Evolutionary conservation across 2,797 vertebrate species (phyloP), one percentile per base, ranked within the genome.

Genomic region (Melanotaenia parkinsoni): DNA sequence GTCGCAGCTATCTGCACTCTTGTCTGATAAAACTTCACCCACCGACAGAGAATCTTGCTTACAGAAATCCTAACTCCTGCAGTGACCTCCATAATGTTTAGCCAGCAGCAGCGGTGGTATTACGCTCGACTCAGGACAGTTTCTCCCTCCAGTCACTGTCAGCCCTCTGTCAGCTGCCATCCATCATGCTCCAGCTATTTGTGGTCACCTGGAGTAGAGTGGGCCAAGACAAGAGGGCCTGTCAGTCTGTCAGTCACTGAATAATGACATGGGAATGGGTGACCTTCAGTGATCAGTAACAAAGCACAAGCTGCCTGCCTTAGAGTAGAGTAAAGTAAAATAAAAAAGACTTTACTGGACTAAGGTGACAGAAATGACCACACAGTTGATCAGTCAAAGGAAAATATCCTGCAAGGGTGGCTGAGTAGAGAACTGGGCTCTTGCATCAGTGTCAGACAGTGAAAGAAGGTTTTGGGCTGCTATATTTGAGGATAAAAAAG

Each of bases 171-270:
- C 78, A 93, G 90, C 87, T 76, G 83, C 88, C 90, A 96, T 97
- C 95, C 93, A 95, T 97, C 96, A 97, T 74, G 75, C 89, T 82
- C 87, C 84, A 67, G 70, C 83, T 90, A 91, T 92, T 92, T 0
- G 74, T 91, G 94, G 95, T 95, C 94, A 94, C 93, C 94, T 89
- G 74, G 90, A 92, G 94, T 93, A 91, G 93, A 94, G 92, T 92
- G 92, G 83, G 89, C 91, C 94, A 94, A 94, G 94, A 94, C 94
- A 94, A 92, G 87, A 90, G 90, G 86, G 78, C 90, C 89, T 94
- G 94, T 95, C 88, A 68, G 79, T 82, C 86, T 89, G 93, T 90
- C 92, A 89, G 79, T 84, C 89, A 86, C 74, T 88, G 87, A 93
- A 89, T 92, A 92, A 94, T 91, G 90, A 86, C 81, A 85, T 64